phyloP scores from a whole-genome alignment of 1,140 invertebrate genomes.

The Solen grandis region DNA sequence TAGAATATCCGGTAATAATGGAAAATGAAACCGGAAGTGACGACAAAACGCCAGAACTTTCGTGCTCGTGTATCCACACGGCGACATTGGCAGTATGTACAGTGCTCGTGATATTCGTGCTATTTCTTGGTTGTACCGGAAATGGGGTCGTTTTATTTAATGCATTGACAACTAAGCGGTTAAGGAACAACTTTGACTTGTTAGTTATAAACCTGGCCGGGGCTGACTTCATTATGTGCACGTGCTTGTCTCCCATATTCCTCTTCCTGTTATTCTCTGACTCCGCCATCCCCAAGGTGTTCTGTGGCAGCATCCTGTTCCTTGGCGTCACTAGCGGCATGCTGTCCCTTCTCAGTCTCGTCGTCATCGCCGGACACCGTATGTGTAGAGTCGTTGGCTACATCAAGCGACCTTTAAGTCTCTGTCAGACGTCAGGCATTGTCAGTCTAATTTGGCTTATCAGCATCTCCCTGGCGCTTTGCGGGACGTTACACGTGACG shows the following conservation, averaged over 20 bases:
- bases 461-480: conserved; percentile 61
- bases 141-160: conserved; percentile 65
- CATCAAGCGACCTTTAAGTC: conserved; percentile 56
- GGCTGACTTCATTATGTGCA: conserved; percentile 69
- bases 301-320: conserved; percentile 70
- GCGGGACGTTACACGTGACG: conserved; percentile 66
- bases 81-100: conserved; percentile 67
- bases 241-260: conserved; percentile 67
- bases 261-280: conserved; percentile 66
- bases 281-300: conserved; percentile 64
- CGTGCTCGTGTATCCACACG: conserved; percentile 61
- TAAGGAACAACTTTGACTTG: conserved; percentile 65
- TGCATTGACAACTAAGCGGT: conserved; percentile 3
- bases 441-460: conserved; percentile 64
- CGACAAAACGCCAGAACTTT: neutral
- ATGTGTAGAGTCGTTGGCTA: conserved; percentile 61
- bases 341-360: conserved; percentile 66
- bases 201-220: conserved; percentile 69
- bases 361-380: conserved; percentile 67
- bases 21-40: neutral
- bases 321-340: conserved; percentile 65
- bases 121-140: conserved; percentile 65
- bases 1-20: neutral
- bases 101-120: conserved; percentile 64
- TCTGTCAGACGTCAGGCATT: conserved; percentile 57